A percentile compares a stretch with the other conserved stretches of the same genome.
phyloP scores from a whole-genome alignment of 2,113 vertebrate genomes.

The Butorides virescens region DNA sequence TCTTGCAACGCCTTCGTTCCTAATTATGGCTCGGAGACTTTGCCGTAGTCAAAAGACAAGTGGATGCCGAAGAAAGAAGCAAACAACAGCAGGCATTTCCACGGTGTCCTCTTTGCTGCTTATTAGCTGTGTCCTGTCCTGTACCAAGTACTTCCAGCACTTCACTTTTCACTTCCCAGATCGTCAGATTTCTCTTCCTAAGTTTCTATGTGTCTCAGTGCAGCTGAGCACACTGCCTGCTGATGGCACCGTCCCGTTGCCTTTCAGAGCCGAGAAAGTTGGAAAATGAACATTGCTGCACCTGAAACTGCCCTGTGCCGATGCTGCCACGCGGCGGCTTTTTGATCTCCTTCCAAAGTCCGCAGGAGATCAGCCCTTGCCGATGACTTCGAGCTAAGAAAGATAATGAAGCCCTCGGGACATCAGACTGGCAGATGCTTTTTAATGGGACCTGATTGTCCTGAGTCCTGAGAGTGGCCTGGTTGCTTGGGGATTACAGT shows the following conservation, averaged over 20 bases:
- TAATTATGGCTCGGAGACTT: neutral
- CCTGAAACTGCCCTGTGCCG: neutral
- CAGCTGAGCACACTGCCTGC: neutral
- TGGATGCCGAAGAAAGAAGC: neutral
- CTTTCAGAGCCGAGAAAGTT: neutral
- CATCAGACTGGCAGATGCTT: constrained; percentile 7
- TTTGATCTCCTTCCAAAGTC: neutral
- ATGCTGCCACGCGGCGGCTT: rapidly evolving
- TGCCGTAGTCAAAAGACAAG: neutral
- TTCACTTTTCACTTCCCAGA: neutral
- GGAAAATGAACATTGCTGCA: neutral
- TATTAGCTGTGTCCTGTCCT: neutral
- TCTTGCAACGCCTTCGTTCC: neutral
- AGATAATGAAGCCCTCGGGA: neutral
- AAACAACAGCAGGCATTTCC: neutral
- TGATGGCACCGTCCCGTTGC: rapidly evolving
- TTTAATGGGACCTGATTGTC: constrained; percentile 26
- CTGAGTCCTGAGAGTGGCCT: constrained; percentile 30
- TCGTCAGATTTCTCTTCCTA: neutral
- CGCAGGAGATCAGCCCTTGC: neutral
- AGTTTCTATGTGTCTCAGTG: neutral
- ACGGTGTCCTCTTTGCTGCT: neutral
- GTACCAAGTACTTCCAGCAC: neutral
- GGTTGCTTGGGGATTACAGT: constrained; percentile 32
- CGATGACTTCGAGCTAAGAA: neutral